A percentile compares a stretch with the other conserved stretches of the same genome.
Evolutionary conservation across 2,888 invertebrate species (phyloP).

Genomic region (Myopa tessellatipennis): DNA sequence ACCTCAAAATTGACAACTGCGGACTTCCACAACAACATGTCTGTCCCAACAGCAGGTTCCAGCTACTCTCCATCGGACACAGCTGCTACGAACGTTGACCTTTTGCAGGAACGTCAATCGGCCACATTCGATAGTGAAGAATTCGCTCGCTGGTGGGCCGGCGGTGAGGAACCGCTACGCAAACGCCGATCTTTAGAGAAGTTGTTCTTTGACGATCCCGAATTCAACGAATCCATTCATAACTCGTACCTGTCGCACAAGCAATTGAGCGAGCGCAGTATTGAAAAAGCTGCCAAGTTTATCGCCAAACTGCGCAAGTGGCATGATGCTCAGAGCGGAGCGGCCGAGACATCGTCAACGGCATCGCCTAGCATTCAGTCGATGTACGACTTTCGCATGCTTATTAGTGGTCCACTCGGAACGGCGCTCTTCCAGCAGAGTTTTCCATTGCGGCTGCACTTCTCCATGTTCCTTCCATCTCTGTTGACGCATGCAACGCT

Average conservation of each 20-base stretch:
- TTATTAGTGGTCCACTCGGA: slow-evolving; percentile 58
- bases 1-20: not conserved
- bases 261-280: slow-evolving; percentile 57
- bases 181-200: slow-evolving; percentile 55
- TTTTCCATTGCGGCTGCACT: slow-evolving; percentile 75
- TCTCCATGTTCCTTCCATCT: slow-evolving; percentile 91
- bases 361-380: slow-evolving; percentile 69
- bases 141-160: slow-evolving; percentile 62
- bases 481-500: slow-evolving; percentile 85
- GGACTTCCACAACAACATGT: not conserved
- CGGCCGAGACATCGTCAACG: slow-evolving; percentile 69
- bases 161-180: slow-evolving; percentile 51
- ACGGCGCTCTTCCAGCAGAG: slow-evolving; percentile 61
- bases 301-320: slow-evolving; percentile 77
- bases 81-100: slow-evolving; percentile 48
- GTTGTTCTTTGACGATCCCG: slow-evolving; percentile 55
- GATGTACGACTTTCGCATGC: slow-evolving; percentile 54
- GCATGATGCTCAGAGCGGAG: slow-evolving; percentile 69
- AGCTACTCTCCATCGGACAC: too few relatives aligned
- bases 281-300: slow-evolving; percentile 65
- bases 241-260: slow-evolving; percentile 57
- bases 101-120: slow-evolving; percentile 53
- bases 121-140: slow-evolving; percentile 56
- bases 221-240: slow-evolving; percentile 54
- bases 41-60: slow-evolving; percentile 34